Evolutionary conservation across 2,888 invertebrate genomes (phyloP).

Genomic region (Eretmocerus hayati): DNA sequence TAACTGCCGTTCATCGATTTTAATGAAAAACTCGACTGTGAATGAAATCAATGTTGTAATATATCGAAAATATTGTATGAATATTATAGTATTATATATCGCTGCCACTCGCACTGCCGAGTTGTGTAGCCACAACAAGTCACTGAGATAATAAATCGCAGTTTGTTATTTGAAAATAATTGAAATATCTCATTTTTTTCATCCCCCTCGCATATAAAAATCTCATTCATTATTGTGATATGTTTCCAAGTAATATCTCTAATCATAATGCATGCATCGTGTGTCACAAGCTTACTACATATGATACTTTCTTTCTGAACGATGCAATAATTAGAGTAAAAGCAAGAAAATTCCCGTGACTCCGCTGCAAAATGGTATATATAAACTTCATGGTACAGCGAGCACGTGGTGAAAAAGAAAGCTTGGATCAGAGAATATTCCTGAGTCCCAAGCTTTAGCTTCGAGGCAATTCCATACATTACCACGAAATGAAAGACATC

Average conservation of each 20-base stretch:
- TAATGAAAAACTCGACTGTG: conserved; percentile 7
- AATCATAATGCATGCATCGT: conserved; percentile 1
- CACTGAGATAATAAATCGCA: conserved; percentile 18
- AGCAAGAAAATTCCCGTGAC: background rate
- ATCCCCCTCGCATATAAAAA: background rate
- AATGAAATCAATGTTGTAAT: conserved; percentile 14
- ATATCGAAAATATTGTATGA: conserved; percentile 11
- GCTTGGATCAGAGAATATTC: too few relatives aligned
- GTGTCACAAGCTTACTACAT: background rate
- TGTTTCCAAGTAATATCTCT: too few relatives aligned
- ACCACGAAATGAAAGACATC: too few relatives aligned
- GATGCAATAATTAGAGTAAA: conserved; percentile 3
- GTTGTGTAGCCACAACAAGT: conserved; percentile 11
- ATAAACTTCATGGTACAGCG: too few relatives aligned
- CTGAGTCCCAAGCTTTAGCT: too few relatives aligned
- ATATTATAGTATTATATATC: conserved; percentile 4
- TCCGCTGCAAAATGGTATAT: too few relatives aligned
- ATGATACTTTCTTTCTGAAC: background rate
- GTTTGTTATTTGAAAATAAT: conserved; percentile 21
- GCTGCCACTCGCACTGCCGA: background rate
- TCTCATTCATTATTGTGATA: background rate
- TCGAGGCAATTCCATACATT: too few relatives aligned
- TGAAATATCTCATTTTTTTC: background rate
- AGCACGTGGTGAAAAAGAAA: background rate
- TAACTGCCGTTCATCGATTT: too few relatives aligned